These are phyloP conservation scores for Sinotaia quadrata DNA, from an alignment of 2,888 invertebrate species.

Conservation along the genomic window DNA sequence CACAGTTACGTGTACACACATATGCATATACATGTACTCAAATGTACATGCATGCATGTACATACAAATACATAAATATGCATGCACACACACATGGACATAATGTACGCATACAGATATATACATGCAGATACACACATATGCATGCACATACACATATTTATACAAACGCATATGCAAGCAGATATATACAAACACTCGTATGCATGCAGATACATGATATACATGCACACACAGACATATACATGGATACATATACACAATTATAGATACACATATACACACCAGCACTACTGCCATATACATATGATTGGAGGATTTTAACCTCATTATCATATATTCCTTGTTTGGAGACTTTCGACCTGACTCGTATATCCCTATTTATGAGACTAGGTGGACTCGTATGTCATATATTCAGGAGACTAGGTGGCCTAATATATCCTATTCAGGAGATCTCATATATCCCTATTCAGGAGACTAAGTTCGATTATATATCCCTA, in stretches of 20 bases:
- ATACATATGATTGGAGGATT: too few species aligned
- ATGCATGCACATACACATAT: neutral
- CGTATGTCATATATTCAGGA: too few species aligned
- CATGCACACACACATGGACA: neutral
- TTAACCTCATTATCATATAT: too few species aligned
- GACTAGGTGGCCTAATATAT: too few species aligned
- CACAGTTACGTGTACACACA: neutral
- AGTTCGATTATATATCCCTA: too few species aligned
- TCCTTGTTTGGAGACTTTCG: too few species aligned
- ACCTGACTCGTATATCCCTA: too few species aligned
- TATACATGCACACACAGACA: neutral
- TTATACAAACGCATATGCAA: neutral
- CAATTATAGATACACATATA: neutral
- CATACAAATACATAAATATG: neutral
- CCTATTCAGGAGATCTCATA: too few species aligned
- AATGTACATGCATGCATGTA: neutral
- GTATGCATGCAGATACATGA: neutral
- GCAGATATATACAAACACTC: slow-evolving; percentile 5
- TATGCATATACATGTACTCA: neutral
- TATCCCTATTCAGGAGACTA: too few species aligned
- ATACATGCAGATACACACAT: neutral
- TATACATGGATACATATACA: neutral
- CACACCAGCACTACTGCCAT: neutral
- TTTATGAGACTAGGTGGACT: too few species aligned
- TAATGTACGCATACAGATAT: neutral